phyloP scores from a whole-genome alignment of 2,797 vertebrate species.

The Peromyscus melanophrys region DNA sequence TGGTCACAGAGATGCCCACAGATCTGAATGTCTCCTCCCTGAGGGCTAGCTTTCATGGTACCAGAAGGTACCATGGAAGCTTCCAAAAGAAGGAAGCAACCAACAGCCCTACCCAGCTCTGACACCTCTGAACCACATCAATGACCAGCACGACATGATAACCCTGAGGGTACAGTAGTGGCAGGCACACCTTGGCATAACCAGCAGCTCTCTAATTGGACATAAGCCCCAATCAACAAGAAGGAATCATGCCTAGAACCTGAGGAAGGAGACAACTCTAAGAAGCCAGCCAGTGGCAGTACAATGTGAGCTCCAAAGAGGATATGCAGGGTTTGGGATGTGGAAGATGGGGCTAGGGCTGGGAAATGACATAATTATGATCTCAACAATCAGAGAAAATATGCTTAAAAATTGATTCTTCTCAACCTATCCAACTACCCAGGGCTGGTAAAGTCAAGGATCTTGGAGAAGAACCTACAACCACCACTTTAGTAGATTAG shows the following conservation, averaged over 20 bases:
- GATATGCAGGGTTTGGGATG: not conserved
- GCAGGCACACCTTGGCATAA: not conserved
- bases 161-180: not conserved
- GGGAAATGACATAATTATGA: not conserved
- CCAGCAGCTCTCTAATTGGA: not conserved
- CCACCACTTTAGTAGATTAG: not conserved
- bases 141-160: not conserved
- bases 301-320: not conserved
- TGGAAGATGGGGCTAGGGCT: not conserved
- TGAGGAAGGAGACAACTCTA: not conserved
- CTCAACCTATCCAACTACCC: not conserved
- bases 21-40: not conserved
- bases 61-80: not conserved
- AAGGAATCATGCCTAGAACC: not conserved
- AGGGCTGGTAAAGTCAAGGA: not conserved
- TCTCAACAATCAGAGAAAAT: not conserved
- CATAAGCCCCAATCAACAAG: not conserved
- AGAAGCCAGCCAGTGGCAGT: not conserved
- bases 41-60: not conserved
- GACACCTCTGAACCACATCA: not conserved
- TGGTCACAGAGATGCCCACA: not conserved
- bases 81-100: not conserved
- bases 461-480: not conserved
- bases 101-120: not conserved
- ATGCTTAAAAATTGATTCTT: not conserved